phyloP scores from a whole-genome alignment of 2,797 vertebrate genomes.

The Sebastes matsubarae region DNA sequence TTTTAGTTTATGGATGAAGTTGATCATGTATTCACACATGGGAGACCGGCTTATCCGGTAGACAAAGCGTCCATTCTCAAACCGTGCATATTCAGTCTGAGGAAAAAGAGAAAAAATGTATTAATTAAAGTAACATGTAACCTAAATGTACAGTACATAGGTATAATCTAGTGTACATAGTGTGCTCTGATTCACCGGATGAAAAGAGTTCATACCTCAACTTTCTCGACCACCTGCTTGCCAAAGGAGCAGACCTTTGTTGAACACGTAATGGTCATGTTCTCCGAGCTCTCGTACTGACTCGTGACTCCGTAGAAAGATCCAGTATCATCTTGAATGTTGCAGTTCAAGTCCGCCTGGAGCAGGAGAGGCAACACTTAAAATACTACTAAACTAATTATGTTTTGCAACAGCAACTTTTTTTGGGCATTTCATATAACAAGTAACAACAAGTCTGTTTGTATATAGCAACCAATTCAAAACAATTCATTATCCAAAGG shows the following conservation, averaged over 20 bases:
- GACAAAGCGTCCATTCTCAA: constrained; percentile 97
- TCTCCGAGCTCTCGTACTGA: constrained; percentile 98
- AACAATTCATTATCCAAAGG: not conserved
- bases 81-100: constrained; percentile 97
- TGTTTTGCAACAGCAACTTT: not conserved
- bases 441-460: not conserved
- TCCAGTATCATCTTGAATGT: constrained; percentile 94
- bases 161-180: not conserved
- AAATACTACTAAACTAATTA: not conserved
- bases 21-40: constrained; percentile 99
- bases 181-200: not conserved
- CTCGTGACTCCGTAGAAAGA: constrained; percentile 97
- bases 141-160: not conserved
- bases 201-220: constrained; percentile 87
- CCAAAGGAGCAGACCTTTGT: constrained; percentile 99
- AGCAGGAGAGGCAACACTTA: not conserved
- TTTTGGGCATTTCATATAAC: not conserved
- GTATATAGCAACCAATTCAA: not conserved
- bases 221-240: constrained; percentile 99
- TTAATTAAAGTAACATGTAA: not conserved
- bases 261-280: constrained; percentile 99
- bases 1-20: constrained; percentile 99
- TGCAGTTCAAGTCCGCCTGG: constrained; percentile 98
- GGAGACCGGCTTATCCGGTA: constrained; percentile 98
- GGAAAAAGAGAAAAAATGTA: not conserved